Base-by-base conservation (phyloP, 2,888 invertebrate species). In the Stenchaetothrips biformis region DNA sequence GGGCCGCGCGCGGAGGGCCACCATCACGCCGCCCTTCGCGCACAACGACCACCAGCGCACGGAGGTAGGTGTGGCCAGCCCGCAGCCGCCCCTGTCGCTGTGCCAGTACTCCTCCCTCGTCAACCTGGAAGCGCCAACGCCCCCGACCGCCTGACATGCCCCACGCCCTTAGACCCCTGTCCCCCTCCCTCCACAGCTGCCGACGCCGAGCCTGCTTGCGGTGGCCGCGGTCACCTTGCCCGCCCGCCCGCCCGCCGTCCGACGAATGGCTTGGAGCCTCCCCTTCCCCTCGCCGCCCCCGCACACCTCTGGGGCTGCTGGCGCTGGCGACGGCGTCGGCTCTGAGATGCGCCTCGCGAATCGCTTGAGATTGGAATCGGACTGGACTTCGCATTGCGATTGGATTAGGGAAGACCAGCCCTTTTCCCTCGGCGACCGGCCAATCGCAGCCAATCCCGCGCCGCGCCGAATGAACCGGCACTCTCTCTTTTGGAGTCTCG, bases 101-200 rank as follows among this genome's bases (percentile, higher is more conserved):
- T 74, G 67, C 67, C 67, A 74, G 67, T 74, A 74, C 67, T 74
- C 67, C 21, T 74, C 67, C 67, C 67, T 74, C 67, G 67, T 74
- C 67, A 74, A 74, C 67, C 67, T 74, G 67, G 67, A 74, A 74
- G 67, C 67, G 67, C 67, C 67, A 74, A 25, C 67, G 67, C 67
- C 67, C 67, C 67, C 67, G 25, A 74, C 67, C 67, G 67, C 67
- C 67, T 74, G 67, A 74, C 67, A 25, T 25, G 21, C 25, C 67
- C 67, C 25, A 0, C 21, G 8, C 67, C 67, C 67, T 37, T 37
- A 37, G 37, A 6, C 7, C 67, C 67, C 67, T 21, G 7, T 4
- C 67, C 67, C 67, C 67, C 8, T 8, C 25, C 67, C 67, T 25
- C 21, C 2, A 37, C 2, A 9, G 67, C 67, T 11, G 9, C 25